Base-by-base conservation (phyloP, 2,113 vertebrate species). In the Muscicapa adusta region DNA sequence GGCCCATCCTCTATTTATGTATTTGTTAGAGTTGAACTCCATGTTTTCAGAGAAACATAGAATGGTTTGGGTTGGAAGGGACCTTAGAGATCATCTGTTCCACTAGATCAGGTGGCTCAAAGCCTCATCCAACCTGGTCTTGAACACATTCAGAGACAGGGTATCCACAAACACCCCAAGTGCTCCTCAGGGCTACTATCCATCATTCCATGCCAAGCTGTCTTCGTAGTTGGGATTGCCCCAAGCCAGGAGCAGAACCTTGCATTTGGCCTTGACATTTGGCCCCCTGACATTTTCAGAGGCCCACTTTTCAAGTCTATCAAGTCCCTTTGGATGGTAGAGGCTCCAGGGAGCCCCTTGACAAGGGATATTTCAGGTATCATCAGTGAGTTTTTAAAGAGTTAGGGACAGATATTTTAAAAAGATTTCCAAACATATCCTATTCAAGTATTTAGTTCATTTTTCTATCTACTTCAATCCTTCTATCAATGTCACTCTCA, bases 1-100 rank as follows among this genome's bases (percentile, higher is more conserved):
- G 43, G 17, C 26, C 7, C 12, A 6, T 93, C 74, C 74, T 62
- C 48, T 71, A 4, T 33, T 56, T 58, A 42, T 0, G 0, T 33
- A 8, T 47, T 60, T 88, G 16, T 58, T 60, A 53, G 18, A 38
- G 11, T 38, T 63, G 19, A 70, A 25, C 48, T 50, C 48, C 24
- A 14, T 24, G 24, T 62, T 76, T 74, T 48, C 3, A 13, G 6
- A 19, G 28, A 63, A 33, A 24, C n/a, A 73, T 33, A 10, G 48
- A 38, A 33, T 25, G 7, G 6, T 36, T 54, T 73, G 38, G 4
- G 4, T 61, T 70, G 28, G 47, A 61, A 70, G 6, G 23, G 15
- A 54, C n/a, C 18, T 77, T 61, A 53, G 14, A 47, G 28, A 45
- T 53, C 28, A 38, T 45, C 18, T 31, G 34, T 68, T 86, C 54